Evolutionary conservation across 2,797 vertebrate genomes (phyloP).

Genomic region (Knipowitschia caucasica): DNA sequence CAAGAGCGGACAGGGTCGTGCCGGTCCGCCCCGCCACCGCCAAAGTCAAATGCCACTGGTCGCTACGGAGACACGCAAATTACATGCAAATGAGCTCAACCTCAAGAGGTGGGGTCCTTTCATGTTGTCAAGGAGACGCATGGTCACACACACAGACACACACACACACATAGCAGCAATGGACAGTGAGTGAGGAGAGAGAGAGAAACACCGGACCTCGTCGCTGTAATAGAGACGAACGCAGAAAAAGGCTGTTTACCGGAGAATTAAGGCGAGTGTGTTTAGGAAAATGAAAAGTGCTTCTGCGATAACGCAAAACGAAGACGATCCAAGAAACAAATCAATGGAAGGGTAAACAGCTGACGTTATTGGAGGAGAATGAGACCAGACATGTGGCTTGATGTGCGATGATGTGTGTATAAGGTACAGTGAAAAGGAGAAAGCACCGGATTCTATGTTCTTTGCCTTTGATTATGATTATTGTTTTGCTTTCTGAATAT

Average conservation of each 20-base stretch:
- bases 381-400: constrained; percentile 36
- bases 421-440: constrained; percentile 15
- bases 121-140: constrained; percentile 74
- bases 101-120: constrained; percentile 55
- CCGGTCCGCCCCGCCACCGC: constrained; percentile 55
- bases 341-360: constrained; percentile 51
- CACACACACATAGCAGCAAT: constrained; percentile 1
- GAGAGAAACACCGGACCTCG: constrained; percentile 28
- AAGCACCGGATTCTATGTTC: too few relatives aligned
- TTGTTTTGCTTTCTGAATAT: too few relatives aligned
- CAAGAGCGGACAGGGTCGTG: constrained; percentile 41
- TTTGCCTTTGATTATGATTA: too few relatives aligned
- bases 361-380: constrained; percentile 37
- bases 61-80: constrained; percentile 79
- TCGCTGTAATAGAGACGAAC: constrained; percentile 49
- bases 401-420: constrained; percentile 1
- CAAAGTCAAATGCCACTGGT: constrained; percentile 74
- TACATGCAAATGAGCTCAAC: constrained; percentile 74
- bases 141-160: constrained; percentile 46
- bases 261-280: constrained; percentile 20
- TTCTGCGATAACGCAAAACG: constrained; percentile 40
- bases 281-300: constrained; percentile 12
- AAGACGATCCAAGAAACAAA: constrained; percentile 33
- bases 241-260: constrained; percentile 34
- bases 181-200: constrained; percentile 24